Evolutionary conservation across 1,140 invertebrate genomes (phyloP), one percentile per base, ranked within the genome.

Genomic region (Meteorus sp.): DNA sequence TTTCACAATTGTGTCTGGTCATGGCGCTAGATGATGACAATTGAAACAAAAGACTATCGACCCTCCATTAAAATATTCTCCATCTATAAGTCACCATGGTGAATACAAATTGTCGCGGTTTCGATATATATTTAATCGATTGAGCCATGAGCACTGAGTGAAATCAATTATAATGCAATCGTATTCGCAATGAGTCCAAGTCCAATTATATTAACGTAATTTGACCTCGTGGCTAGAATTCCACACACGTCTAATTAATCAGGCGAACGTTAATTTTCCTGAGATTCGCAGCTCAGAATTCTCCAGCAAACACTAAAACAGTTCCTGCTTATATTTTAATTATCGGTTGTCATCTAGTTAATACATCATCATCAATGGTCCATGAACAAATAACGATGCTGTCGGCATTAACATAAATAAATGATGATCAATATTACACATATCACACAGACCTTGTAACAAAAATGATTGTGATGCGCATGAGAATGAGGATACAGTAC

Each of bases 81-180:
- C n/a, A n/a, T n/a, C n/a, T n/a, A n/a, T n/a, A n/a, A n/a, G n/a
- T 23, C 20, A 23, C 43, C 20, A 45, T 45, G 43, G 25, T 45
- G 25, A 19, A 45, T 19, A 23, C 22, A n/a, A 19, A 2, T 7
- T 43, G 23, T 23, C 25, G 22, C 25, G 23, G 23, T 45, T 23
- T n/a, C 25, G 8, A 11, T 23, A 22, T 35, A n/a, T 11, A n/a
- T 13, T 35, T 11, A n/a, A n/a, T 4, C 33, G 9, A 35, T 35
- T 35, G 9, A 35, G 11, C 9, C 13, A 11, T 11, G 43, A 20
- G 23, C 13, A 23, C 43, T 45, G 22, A n/a, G n/a, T n/a, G 8
- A 35, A 52, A 52, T 52, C 31, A 11, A 35, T 52, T 20, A 33
- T 37, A 52, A 35, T 23, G 50, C 13, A 52, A 52, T 37, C 11